Evolutionary conservation across 2,888 invertebrate genomes (phyloP).

Genomic region (Lysandra coridon): DNA sequence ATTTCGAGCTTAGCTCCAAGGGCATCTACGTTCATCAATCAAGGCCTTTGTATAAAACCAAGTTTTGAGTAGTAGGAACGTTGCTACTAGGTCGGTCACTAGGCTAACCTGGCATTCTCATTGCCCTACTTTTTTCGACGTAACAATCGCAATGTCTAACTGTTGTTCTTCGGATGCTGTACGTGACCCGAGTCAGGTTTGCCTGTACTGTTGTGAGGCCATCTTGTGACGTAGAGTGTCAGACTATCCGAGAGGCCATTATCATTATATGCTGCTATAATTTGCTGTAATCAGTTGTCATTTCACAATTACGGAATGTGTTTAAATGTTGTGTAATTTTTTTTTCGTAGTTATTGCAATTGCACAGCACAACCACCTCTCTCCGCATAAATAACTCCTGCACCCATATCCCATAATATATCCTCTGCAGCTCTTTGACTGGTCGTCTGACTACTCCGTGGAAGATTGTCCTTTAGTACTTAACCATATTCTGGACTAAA

Average conservation of each 20-base stretch:
- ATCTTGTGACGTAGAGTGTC: background rate
- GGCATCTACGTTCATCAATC: background rate
- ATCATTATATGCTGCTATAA: slow-evolving; percentile 10
- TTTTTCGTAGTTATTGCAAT: background rate
- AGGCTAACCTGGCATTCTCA: background rate
- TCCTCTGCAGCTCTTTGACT: background rate
- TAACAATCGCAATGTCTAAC: background rate
- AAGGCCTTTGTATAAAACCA: background rate
- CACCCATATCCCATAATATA: background rate
- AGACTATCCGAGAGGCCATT: slow-evolving; percentile 7
- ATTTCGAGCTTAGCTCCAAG: background rate
- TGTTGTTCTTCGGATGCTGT: background rate
- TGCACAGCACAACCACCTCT: background rate
- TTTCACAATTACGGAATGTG: background rate
- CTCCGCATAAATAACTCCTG: background rate
- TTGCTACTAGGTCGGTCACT: background rate
- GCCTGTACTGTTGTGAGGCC: background rate
- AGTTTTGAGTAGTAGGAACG: background rate
- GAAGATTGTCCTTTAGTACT: background rate
- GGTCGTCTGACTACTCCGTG: background rate
- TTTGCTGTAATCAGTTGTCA: slow-evolving; percentile 1
- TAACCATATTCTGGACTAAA: background rate
- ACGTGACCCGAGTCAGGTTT: slow-evolving; percentile 13
- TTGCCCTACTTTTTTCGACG: slow-evolving; percentile 10
- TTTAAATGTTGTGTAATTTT: background rate